Percentiles rank a stretch among this genome's conserved stretches.
Evolutionary conservation across 2,888 invertebrate species (phyloP).

Genomic region (Blastobasis lacticolella): DNA sequence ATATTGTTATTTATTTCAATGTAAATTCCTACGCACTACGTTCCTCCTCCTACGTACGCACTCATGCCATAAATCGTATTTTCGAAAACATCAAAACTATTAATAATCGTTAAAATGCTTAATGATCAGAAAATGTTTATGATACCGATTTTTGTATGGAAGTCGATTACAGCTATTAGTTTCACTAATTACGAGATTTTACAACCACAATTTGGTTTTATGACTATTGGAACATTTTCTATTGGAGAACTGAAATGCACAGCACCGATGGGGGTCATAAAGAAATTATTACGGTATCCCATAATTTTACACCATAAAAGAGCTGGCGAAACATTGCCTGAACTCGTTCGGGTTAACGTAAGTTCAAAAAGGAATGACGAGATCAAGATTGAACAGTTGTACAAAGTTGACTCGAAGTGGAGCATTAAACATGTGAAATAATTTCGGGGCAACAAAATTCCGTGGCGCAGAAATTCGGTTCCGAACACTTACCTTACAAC

Average conservation of each 20-base stretch:
- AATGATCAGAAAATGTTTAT: constrained; percentile 31
- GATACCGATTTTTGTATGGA: constrained; percentile 50
- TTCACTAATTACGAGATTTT: constrained; percentile 67
- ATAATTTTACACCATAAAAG: constrained; percentile 51
- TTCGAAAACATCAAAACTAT: not conserved
- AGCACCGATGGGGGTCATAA: constrained; percentile 40
- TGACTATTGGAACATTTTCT: constrained; percentile 55
- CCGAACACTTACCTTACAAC: not conserved
- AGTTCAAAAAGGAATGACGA: too few species aligned
- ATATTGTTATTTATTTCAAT: not conserved
- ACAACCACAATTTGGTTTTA: constrained; percentile 61
- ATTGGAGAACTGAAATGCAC: constrained; percentile 40
- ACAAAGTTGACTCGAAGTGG: too few species aligned
- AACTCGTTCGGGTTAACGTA: too few species aligned
- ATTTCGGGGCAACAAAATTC: too few species aligned
- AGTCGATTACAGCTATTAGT: constrained; percentile 62
- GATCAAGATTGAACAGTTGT: too few species aligned
- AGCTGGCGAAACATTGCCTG: constrained; percentile 23
- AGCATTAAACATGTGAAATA: too few species aligned
- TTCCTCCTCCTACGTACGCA: too few species aligned
- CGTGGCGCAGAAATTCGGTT: too few species aligned
- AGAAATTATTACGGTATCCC: constrained; percentile 50
- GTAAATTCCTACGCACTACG: too few species aligned
- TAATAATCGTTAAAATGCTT: constrained; percentile 5
- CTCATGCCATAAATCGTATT: not conserved